A percentile compares a stretch with the other conserved stretches of the same genome.
These are phyloP conservation scores for Uloborus plumipes DNA, from an alignment of 2,888 invertebrate genomes.

Conservation along the genomic window DNA sequence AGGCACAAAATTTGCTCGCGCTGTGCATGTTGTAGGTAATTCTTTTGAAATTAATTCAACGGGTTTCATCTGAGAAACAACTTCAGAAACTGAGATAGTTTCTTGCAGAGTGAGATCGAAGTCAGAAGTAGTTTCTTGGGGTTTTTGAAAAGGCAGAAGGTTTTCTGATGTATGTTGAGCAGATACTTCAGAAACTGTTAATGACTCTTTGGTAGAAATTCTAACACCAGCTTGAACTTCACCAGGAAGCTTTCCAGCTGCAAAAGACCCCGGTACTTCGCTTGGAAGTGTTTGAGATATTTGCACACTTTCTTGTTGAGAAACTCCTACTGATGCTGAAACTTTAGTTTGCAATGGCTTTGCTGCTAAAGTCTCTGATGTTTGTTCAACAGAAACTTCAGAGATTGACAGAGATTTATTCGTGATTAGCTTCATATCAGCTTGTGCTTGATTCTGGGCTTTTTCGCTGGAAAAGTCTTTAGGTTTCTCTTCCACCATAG, in stretches of 20 bases:
- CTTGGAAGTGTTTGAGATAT: slow-evolving; percentile 63
- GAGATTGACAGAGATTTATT: slow-evolving; percentile 64
- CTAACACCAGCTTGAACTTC: slow-evolving; percentile 71
- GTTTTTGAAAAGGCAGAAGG: slow-evolving; percentile 45
- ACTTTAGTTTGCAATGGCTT: slow-evolving; percentile 49
- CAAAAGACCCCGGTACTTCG: slow-evolving; percentile 60
- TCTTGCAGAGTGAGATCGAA: slow-evolving; percentile 55
- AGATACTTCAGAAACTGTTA: slow-evolving; percentile 66
- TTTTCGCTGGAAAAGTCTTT: slow-evolving; percentile 62
- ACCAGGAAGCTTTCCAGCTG: slow-evolving; percentile 69
- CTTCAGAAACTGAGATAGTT: slow-evolving; percentile 65
- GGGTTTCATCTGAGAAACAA: slow-evolving; percentile 60
- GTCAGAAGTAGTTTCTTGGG: slow-evolving; percentile 47
- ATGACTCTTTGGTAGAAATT: slow-evolving; percentile 59
- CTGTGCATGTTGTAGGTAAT: slow-evolving; percentile 72
- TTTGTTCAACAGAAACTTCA: slow-evolving; percentile 64
- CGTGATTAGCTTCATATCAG: slow-evolving; percentile 73
- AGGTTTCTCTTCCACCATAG: slow-evolving; percentile 59
- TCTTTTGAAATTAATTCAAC: slow-evolving; percentile 56
- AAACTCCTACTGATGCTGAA: slow-evolving; percentile 34
- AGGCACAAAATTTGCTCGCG: slow-evolving; percentile 74
- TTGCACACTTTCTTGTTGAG: slow-evolving; percentile 61
- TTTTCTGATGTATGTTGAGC: slow-evolving; percentile 54
- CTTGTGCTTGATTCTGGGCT: slow-evolving; percentile 72
- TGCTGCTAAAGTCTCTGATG: slow-evolving; percentile 40